Percentiles rank a stretch among this genome's conserved stretches.
Conservation (phyloP, 1,140 invertebrate genomes). For the Leptonema lineaticorne region DNA sequence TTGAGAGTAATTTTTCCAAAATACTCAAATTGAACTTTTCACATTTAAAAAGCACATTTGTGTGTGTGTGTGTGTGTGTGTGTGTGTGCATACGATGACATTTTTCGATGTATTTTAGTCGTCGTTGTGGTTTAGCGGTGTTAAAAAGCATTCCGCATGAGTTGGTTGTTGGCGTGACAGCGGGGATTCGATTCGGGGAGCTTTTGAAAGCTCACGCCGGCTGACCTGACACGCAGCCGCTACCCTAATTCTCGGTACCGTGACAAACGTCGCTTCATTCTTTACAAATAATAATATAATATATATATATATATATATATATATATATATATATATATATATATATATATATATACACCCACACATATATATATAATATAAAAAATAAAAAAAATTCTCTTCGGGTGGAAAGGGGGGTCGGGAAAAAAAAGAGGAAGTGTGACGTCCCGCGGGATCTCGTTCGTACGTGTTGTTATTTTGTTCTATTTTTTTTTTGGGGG, state of each 20-base stretch:
- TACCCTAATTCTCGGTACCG: conserved; percentile 31
- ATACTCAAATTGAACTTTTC: too few species aligned
- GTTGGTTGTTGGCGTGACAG: conserved; percentile 21
- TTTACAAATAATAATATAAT: too few species aligned
- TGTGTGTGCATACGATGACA: too few species aligned
- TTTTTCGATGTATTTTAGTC: neutral
- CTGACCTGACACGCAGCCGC: neutral
- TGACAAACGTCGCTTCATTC: conserved; percentile 25
- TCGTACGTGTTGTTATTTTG: too few species aligned
- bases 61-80: too few species aligned
- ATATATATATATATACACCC: conserved; percentile 1
- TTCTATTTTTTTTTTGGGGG: too few species aligned
- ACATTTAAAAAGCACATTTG: too few species aligned
- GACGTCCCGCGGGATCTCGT: too few species aligned
- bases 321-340: conserved; percentile 8
- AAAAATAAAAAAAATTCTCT: too few species aligned
- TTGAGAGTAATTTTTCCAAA: too few species aligned
- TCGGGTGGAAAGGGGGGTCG: too few species aligned
- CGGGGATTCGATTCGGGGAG: conserved; percentile 22
- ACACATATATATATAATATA: conserved; percentile 2
- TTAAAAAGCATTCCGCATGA: conserved; percentile 33
- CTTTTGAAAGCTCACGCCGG: conserved; percentile 17
- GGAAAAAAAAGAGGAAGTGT: too few species aligned
- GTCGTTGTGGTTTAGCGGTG: conserved; percentile 16
- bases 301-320: conserved; percentile 10